A percentile compares a stretch with the other conserved stretches of the same genome.
Evolutionary conservation across 2,797 vertebrate genomes (phyloP).

Genomic region (Bucorvus abyssinicus): DNA sequence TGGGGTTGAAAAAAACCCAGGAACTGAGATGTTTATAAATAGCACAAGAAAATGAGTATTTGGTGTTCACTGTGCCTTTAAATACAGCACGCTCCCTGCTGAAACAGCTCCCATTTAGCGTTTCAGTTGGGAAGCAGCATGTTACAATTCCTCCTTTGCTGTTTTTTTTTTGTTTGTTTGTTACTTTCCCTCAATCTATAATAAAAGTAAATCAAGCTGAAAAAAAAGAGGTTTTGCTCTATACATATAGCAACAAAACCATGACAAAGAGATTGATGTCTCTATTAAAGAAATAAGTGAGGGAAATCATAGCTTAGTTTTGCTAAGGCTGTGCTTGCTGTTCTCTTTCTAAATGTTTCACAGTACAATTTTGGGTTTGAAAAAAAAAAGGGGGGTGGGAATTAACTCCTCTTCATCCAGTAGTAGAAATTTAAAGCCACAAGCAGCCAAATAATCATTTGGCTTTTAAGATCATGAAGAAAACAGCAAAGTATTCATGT

Average conservation of each 20-base stretch:
- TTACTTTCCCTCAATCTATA: not conserved
- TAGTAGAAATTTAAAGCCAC: not conserved
- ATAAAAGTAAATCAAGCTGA: not conserved
- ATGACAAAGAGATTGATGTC: slow-evolving; percentile 36
- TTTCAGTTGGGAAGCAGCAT: not conserved
- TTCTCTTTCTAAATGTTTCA: not conserved
- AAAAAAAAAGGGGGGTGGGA: not conserved
- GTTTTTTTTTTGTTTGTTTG: not conserved
- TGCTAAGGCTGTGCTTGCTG: not conserved
- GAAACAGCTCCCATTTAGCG: not conserved
- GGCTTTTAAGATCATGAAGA: not conserved
- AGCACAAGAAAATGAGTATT: not conserved
- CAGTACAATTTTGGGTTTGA: not conserved
- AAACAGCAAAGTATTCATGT: not conserved
- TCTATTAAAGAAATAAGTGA: slow-evolving; percentile 41
- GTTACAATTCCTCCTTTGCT: not conserved
- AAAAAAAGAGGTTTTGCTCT: not conserved
- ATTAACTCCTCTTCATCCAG: not conserved
- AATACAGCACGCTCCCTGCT: not conserved
- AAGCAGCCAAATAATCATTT: not conserved
- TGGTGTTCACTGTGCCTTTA: not conserved
- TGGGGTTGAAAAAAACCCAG: rapidly evolving
- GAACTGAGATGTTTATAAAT: not conserved
- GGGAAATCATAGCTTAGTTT: slow-evolving; percentile 19
- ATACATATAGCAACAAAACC: not conserved